Conservation (phyloP, 2,888 invertebrate species). For the Orthosia incerta region DNA sequence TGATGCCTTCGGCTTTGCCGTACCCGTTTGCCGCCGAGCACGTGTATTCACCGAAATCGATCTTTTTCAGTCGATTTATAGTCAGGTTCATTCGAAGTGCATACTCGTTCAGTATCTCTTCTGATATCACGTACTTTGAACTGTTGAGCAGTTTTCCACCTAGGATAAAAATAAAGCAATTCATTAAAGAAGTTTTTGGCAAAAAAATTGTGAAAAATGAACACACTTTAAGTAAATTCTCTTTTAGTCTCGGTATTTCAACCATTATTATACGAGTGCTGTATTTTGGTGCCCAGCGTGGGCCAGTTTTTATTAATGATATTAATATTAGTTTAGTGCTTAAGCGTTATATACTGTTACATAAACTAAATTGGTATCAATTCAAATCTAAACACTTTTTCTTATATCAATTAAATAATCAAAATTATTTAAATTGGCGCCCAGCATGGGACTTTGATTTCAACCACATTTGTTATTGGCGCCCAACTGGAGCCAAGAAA, state of each 20-base stretch:
- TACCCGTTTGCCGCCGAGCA: slow-evolving; percentile 95
- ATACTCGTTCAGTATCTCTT: slow-evolving; percentile 94
- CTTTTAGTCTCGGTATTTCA: background rate
- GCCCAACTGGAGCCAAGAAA: slow-evolving; percentile 24
- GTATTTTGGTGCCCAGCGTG: slow-evolving; percentile 9
- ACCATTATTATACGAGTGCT: background rate
- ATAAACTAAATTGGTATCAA: background rate
- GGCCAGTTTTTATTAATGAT: background rate
- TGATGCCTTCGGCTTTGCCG: slow-evolving; percentile 94
- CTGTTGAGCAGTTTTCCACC: slow-evolving; percentile 94
- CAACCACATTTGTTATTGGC: slow-evolving; percentile 10
- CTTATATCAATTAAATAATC: background rate
- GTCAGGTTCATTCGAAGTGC: slow-evolving; percentile 95
- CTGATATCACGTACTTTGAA: slow-evolving; percentile 94
- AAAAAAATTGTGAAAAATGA: background rate
- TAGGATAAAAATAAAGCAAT: slow-evolving; percentile 73
- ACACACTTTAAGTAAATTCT: no score
- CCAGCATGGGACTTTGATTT: background rate
- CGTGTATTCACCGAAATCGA: slow-evolving; percentile 95
- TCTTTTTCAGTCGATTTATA: slow-evolving; percentile 93
- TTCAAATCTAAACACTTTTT: background rate
- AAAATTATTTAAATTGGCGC: background rate
- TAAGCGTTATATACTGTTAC: background rate
- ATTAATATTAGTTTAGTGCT: background rate
- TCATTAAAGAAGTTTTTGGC: background rate